Conservation (phyloP, 2,888 invertebrate genomes). For the Blastobasis adustella region DNA sequence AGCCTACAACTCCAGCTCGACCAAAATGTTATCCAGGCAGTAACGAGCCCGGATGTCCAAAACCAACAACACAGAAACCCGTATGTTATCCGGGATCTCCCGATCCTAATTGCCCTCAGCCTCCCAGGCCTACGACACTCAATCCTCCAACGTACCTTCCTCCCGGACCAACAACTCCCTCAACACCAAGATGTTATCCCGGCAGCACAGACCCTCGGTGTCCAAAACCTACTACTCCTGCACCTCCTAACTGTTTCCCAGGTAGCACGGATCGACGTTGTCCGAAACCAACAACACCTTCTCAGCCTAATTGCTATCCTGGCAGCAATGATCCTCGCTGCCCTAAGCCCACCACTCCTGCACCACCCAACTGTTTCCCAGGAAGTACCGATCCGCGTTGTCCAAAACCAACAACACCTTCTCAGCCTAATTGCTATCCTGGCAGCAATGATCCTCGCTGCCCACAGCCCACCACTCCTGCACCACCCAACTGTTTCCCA, state of each 20-base stretch:
- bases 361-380: conserved; percentile 20
- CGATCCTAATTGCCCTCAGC: conserved; percentile 25
- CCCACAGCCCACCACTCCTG: conserved; percentile 19
- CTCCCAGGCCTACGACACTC: conserved; percentile 16
- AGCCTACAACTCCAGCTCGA: conserved; percentile 17
- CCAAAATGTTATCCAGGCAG: conserved; percentile 22
- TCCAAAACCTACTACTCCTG: conserved; percentile 27
- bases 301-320: conserved; percentile 21
- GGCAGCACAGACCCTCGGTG: conserved; percentile 30
- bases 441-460: conserved; percentile 28
- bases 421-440: conserved; percentile 25
- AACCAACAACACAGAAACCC: conserved; percentile 12
- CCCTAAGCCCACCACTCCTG: conserved; percentile 20
- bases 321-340: conserved; percentile 31
- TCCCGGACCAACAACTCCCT: conserved; percentile 22
- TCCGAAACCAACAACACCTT: conserved; percentile 17
- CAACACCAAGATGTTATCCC: conserved; percentile 28
- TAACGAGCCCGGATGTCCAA: conserved; percentile 31
- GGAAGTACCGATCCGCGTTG: conserved; percentile 23
- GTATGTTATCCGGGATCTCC: conserved; percentile 22
- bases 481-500: conserved; percentile 15
- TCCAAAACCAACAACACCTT: conserved; percentile 19
- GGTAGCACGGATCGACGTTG: conserved; percentile 21
- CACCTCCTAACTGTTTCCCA: conserved; percentile 17
- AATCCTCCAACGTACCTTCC: conserved; percentile 21